phyloP scores from a whole-genome alignment of 1,140 invertebrate species.

The Nasonia longicornis region DNA sequence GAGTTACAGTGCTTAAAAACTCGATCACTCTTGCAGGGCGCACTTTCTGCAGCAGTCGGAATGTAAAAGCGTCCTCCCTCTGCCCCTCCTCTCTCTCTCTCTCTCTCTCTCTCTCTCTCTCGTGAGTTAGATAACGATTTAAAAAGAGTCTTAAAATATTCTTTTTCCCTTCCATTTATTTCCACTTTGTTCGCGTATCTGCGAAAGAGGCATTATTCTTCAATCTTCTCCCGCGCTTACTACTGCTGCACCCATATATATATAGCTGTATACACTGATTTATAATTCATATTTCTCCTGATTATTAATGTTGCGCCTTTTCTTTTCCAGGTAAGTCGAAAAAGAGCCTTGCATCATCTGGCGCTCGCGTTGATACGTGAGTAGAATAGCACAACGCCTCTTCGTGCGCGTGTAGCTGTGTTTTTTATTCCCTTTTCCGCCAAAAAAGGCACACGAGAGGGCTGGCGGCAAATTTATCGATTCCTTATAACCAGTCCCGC shows the following conservation, averaged over 20 bases:
- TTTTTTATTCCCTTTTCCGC: neutral
- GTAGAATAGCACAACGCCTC: neutral
- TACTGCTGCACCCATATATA: neutral
- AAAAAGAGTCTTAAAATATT: constrained; percentile 19
- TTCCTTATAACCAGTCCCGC: neutral
- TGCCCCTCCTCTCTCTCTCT: neutral
- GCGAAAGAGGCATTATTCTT: constrained; percentile 4
- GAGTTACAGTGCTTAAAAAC: constrained; percentile 16
- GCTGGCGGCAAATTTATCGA: neutral
- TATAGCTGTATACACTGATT: neutral
- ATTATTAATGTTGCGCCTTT: constrained; percentile 12
- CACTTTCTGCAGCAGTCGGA: neutral
- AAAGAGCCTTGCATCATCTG: neutral
- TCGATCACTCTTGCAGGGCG: constrained; percentile 15
- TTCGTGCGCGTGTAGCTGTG: neutral
- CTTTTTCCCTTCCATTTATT: constrained; percentile 5
- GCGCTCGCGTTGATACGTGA: neutral
- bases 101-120: neutral
- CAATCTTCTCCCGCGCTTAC: neutral
- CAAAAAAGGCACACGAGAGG: neutral
- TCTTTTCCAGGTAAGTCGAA: constrained; percentile 22
- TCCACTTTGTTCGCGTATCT: neutral
- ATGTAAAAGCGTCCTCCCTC: neutral
- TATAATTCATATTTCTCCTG: neutral
- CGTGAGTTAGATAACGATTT: constrained; percentile 29